Evolutionary conservation across 2,888 invertebrate species (phyloP), one percentile per base, ranked within the genome.

Genomic region (Callinectes sapidus): DNA sequence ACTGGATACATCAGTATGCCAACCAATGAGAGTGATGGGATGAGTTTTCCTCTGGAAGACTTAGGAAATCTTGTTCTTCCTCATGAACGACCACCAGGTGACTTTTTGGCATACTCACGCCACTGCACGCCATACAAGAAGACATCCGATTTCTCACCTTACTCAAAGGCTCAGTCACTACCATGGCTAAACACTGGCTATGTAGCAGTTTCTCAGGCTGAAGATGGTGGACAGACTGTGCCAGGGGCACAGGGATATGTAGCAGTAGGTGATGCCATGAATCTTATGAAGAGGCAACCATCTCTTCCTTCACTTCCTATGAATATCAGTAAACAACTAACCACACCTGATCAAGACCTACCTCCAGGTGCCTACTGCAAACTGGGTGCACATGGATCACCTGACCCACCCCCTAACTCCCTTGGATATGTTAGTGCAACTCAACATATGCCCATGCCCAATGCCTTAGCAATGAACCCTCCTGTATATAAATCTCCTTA

Each of bases 1-100:
- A 94, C 94, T 39, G 94, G 92, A 2, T 94, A 94, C 39, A 90
- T 92, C 23, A 94, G 94, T 42, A 94, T 94, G 92, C 94, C 92
- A 23, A 92, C 90, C 55, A 77, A 48, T 42, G 92, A 92, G 54
- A 71, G 71, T 77, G 90, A 92, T 16, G 87, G 42, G 13, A 55
- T 87, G 77, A 93, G 66, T 16, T 42, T 92, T 10, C 92, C 85
- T n/a, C 61, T 93, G 54, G 90, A 87, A 32, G 85, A 90, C 28
- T 42, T 92, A 23, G 87, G 87, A 16, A 92, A 90, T 28, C 32
- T 92, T 1, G 85, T 91, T 42, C 71, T 93, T 35, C 92, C 92
- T 35, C 92, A 89, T 86, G 91, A 90, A 18, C 55, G 90, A 18
- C 71, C 85, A 8, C 91, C 88, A 28, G 87, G 85, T 61, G 88